phyloP scores from a whole-genome alignment of 2,113 vertebrate genomes.

The Naja naja region DNA sequence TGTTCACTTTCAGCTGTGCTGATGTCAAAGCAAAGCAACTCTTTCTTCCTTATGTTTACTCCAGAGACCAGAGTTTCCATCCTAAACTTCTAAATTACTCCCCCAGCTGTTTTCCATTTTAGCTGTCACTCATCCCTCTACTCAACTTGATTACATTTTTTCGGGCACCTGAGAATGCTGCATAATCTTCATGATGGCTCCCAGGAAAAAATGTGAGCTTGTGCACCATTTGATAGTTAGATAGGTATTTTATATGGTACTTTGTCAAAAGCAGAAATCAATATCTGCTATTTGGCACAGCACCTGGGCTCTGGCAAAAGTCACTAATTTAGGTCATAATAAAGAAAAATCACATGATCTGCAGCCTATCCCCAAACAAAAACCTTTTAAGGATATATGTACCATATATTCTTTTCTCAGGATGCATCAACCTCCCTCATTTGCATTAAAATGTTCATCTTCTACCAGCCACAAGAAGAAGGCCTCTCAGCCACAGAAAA shows the following conservation, averaged over 20 bases:
- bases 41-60: conserved; percentile 27
- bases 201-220: neutral
- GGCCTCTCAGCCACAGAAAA: conserved; percentile 37
- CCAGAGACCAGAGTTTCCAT: conserved; percentile 13
- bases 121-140: neutral
- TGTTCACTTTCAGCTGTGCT: neutral
- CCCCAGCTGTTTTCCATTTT: conserved; percentile 11
- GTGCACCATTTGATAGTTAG: neutral
- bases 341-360: conserved; percentile 19
- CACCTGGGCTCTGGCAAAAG: neutral
- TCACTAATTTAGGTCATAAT: neutral
- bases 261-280: conserved; percentile 7
- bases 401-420: conserved; percentile 18
- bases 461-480: conserved; percentile 31
- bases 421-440: conserved; percentile 28
- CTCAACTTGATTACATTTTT: neutral
- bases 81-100: conserved; percentile 35
- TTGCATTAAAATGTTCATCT: conserved; percentile 38
- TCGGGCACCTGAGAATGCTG: conserved; percentile 34
- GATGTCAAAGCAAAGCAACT: conserved; percentile 15
- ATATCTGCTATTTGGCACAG: neutral
- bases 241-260: neutral
- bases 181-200: neutral
- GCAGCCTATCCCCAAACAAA: conserved; percentile 14
- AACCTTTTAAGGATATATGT: conserved; percentile 11